Percentiles rank a stretch among this genome's conserved stretches.
Conservation (phyloP, 2,888 invertebrate species). For the Dryococelus australis region DNA sequence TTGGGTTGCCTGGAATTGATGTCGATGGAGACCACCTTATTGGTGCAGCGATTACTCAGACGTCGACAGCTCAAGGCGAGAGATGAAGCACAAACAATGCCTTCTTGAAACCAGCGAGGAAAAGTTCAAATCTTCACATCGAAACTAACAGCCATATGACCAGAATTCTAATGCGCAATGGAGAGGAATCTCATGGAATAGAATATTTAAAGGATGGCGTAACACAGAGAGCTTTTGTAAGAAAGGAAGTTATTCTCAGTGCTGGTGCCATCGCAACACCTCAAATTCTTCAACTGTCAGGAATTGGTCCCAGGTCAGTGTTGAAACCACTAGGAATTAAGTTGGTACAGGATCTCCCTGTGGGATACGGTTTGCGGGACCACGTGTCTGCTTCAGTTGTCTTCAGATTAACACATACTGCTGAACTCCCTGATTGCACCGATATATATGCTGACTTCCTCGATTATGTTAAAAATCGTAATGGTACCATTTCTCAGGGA, state of each 20-base stretch:
- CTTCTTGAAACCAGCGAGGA: conserved; percentile 57
- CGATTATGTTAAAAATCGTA: no score
- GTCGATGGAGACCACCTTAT: conserved; percentile 56
- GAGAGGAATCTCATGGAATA: conserved; percentile 77
- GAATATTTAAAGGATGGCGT: conserved; percentile 79
- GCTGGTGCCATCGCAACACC: conserved; percentile 44
- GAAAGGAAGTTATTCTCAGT: conserved; percentile 54
- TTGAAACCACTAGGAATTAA: conserved; percentile 78
- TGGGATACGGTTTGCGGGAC: conserved; percentile 82
- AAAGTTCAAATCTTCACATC: conserved; percentile 38
- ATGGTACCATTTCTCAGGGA: no score
- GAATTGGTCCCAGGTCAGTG: conserved; percentile 79
- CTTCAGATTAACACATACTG: background rate
- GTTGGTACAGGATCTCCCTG: conserved; percentile 79
- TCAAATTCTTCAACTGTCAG: conserved; percentile 89
- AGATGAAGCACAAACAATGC: conserved; percentile 62
- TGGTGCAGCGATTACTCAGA: conserved; percentile 42
- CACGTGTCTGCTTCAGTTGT: background rate
- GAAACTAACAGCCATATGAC: conserved; percentile 63
- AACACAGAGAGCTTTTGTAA: conserved; percentile 63
- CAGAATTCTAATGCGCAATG: conserved; percentile 61
- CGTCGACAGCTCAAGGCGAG: conserved; percentile 50
- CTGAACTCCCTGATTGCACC: background rate
- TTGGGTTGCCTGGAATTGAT: conserved; percentile 54
- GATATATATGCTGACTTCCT: no score